A percentile compares a stretch with the other conserved stretches of the same genome.
Conservation (phyloP, 2,888 invertebrate species). For the Taenaris catops region DNA sequence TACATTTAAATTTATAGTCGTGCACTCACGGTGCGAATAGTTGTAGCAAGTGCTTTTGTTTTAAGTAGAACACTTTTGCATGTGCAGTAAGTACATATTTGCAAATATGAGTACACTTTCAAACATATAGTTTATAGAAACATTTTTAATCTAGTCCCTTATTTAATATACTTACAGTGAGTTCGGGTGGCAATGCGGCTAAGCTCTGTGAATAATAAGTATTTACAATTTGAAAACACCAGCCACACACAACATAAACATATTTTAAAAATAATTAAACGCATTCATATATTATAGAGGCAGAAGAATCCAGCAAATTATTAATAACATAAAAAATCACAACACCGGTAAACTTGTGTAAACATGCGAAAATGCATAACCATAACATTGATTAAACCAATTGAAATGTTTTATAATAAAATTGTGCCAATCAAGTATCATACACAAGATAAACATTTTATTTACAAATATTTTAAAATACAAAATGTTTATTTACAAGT, state of each 20-base stretch:
- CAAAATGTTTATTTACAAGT: slow-evolving; percentile 23
- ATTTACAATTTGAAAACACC: slow-evolving; percentile 62
- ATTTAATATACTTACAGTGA: slow-evolving; percentile 84
- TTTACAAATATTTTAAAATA: slow-evolving; percentile 22
- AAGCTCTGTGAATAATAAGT: slow-evolving; percentile 86
- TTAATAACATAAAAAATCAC: slow-evolving; percentile 9
- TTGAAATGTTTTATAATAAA: slow-evolving; percentile 24
- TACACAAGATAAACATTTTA: slow-evolving; percentile 21
- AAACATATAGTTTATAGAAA: neutral
- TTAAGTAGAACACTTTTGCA: no score
- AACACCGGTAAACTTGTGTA: slow-evolving; percentile 21
- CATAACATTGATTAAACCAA: slow-evolving; percentile 34
- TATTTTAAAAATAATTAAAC: slow-evolving; percentile 16
- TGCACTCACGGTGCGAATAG: no score
- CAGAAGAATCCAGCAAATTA: slow-evolving; percentile 17
- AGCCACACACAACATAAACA: slow-evolving; percentile 28
- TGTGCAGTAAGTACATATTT: no score
- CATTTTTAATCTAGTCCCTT: slow-evolving; percentile 5
- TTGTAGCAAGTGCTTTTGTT: no score
- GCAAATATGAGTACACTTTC: no score
- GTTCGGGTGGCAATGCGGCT: slow-evolving; percentile 88
- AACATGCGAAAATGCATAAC: slow-evolving; percentile 30
- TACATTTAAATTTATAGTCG: neutral
- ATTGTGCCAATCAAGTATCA: slow-evolving; percentile 23
- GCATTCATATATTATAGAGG: slow-evolving; percentile 14